phyloP scores from a whole-genome alignment of 2,888 invertebrate genomes.

The Amphipyra tragopoginis region DNA sequence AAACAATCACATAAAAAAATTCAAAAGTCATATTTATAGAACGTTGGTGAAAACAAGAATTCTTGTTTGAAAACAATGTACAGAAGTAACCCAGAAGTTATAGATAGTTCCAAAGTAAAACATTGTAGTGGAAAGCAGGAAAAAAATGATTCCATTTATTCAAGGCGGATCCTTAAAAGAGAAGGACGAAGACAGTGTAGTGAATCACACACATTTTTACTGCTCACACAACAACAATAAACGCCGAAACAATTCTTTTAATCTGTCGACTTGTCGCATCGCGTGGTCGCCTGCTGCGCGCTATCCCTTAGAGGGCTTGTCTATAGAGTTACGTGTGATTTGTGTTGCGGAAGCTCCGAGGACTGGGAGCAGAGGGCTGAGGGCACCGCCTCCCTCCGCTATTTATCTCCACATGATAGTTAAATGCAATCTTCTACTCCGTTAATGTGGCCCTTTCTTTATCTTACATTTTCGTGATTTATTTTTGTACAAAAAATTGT shows the following conservation, averaged over 20 bases:
- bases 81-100: no score
- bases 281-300: slow-evolving; percentile 36
- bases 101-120: no score
- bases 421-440: slow-evolving; percentile 51
- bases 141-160: no score
- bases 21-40: no score
- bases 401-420: slow-evolving; percentile 54
- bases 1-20: no score
- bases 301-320: slow-evolving; percentile 36
- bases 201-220: neutral
- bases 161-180: no score
- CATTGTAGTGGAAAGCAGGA: no score
- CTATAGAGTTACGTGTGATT: slow-evolving; percentile 55
- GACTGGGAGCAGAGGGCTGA: slow-evolving; percentile 31
- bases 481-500: slow-evolving; percentile 35
- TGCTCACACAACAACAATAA: slow-evolving; percentile 17
- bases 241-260: slow-evolving; percentile 12
- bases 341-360: slow-evolving; percentile 49
- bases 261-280: slow-evolving; percentile 20
- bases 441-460: slow-evolving; percentile 48
- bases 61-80: no score
- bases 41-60: no score
- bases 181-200: no score
- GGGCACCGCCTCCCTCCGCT: slow-evolving; percentile 40
- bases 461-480: slow-evolving; percentile 52